phyloP scores from a whole-genome alignment of 2,888 invertebrate species.

The Trissoscelio sp. region DNA sequence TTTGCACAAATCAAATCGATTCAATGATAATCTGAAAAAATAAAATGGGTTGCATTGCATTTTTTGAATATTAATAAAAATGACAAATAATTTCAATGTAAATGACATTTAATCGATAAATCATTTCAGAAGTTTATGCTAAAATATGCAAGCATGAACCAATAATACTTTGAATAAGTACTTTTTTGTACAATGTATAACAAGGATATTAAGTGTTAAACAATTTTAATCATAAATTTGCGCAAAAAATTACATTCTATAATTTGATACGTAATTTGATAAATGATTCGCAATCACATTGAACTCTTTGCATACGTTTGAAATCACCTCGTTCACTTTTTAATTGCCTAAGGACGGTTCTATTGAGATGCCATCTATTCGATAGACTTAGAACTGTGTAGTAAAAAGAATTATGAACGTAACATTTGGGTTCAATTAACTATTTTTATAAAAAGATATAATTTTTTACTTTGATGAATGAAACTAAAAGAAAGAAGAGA shows the following conservation, averaged over 20 bases:
- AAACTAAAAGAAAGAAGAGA: too few relatives aligned
- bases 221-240: neutral
- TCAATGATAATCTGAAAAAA: too few relatives aligned
- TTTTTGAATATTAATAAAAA: neutral
- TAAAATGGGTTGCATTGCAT: neutral
- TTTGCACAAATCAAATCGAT: too few relatives aligned
- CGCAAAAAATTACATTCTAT: neutral
- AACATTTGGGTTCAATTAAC: neutral
- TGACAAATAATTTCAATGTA: neutral
- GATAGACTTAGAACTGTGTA: neutral
- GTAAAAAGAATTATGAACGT: neutral
- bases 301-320: neutral
- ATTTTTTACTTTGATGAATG: too few relatives aligned
- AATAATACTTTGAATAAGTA: neutral
- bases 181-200: neutral
- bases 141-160: neutral
- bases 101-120: conserved; percentile 7
- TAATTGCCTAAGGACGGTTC: neutral
- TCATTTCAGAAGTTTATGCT: neutral
- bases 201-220: neutral
- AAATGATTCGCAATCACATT: neutral
- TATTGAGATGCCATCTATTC: neutral
- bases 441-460: too few relatives aligned
- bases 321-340: neutral
- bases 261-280: neutral